Base-by-base conservation (phyloP, 2,797 vertebrate genomes). In the Leuciscus waleckii region DNA sequence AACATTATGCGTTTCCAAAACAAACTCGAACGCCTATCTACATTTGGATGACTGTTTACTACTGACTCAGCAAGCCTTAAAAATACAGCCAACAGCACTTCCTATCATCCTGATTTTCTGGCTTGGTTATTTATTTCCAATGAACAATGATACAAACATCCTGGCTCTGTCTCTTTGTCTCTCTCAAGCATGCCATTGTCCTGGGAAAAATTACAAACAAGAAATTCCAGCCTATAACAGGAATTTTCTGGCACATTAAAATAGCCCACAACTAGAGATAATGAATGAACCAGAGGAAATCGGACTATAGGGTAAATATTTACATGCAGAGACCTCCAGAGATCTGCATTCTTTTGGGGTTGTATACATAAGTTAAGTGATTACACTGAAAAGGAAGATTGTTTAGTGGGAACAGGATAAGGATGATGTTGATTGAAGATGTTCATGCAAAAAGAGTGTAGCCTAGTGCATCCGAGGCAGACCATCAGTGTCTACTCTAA, bases 251-350 rank as follows among this genome's bases (percentile, higher is more conserved):
- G 65, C 68, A 84, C 77, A 88, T 79, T 87, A 70, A 86, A 85
- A 71, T 79, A 68, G 76, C 81, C 81, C 86, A 87, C 81, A 81
- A 69, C 67, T 81, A n/a, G 17, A 83, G 83, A 88, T 90, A 90
- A 89, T 80, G 78, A 86, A 86, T 77, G 69, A 83, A 70, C 56
- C 46, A 65, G 75, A 88, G 85, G 81, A 89, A 89, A 87, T 85
- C 63, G n/a, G 71, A 77, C 86, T 84, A 29, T 29, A 54, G 85
- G 78, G 75, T 89, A 89, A 91, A 91, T 90, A 88, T 91, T 91
- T 91, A 89, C 79, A 37, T 29, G 1, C 37, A 37, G 81, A 88
- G 83, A 61, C 49, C 68, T 79, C 73, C 75, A 86, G 75, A 89
- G 83, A 88, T 79, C 54, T 69, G 83, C 68, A 51, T 77, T 69